Conservation (phyloP, 2,888 invertebrate species). For the Cerceris rybyensis region DNA sequence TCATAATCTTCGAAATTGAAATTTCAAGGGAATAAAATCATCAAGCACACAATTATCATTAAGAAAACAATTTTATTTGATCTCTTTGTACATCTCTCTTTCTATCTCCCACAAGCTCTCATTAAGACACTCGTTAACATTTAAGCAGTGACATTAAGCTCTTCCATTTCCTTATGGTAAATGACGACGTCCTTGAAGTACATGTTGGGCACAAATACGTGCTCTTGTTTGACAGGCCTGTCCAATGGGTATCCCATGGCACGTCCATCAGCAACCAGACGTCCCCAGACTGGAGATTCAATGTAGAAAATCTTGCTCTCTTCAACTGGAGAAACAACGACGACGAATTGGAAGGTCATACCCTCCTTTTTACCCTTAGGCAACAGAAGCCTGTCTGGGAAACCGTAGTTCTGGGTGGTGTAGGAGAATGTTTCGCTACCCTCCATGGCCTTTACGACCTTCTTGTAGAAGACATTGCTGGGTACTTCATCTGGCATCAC, state of each 20-base stretch:
- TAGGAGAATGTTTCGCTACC: constrained; percentile 82
- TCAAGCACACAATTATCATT: background rate
- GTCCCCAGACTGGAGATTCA: constrained; percentile 73
- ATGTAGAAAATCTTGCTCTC: constrained; percentile 78
- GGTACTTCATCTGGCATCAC: constrained; percentile 74
- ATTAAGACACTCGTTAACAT: background rate
- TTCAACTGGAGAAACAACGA: constrained; percentile 83
- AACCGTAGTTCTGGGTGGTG: constrained; percentile 83
- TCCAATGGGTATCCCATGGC: constrained; percentile 84
- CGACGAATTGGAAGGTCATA: constrained; percentile 85
- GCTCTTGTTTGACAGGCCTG: constrained; percentile 80
- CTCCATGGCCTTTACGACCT: constrained; percentile 82
- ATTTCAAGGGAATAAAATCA: background rate
- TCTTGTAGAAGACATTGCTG: constrained; percentile 80
- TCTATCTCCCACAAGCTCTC: background rate
- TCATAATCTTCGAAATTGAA: background rate
- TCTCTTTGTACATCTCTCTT: constrained; percentile 1
- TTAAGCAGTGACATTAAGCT: constrained; percentile 67
- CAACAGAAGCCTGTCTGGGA: constrained; percentile 85
- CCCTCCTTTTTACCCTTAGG: constrained; percentile 86
- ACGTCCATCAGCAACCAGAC: constrained; percentile 75
- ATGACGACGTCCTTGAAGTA: constrained; percentile 70
- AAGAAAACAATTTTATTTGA: background rate
- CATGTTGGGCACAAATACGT: constrained; percentile 69
- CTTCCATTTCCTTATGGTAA: constrained; percentile 75